These are phyloP conservation scores for Chaitophorus viminalis DNA, from an alignment of 2,888 invertebrate species.

Conservation along the genomic window DNA sequence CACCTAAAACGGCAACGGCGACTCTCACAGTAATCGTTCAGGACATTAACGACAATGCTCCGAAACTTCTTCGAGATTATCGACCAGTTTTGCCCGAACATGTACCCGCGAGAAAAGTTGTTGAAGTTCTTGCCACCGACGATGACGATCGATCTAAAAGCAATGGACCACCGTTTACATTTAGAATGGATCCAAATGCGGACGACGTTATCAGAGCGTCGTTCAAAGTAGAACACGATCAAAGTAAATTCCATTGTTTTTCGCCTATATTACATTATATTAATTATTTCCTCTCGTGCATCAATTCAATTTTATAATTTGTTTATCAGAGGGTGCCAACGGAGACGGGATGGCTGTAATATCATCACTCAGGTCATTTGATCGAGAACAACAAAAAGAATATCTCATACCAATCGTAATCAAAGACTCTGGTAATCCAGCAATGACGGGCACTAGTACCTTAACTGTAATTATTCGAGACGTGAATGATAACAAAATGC, in stretches of 20 bases:
- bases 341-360: conserved; percentile 98
- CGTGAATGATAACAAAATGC: conserved; percentile 98
- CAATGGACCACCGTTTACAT: conserved; percentile 96
- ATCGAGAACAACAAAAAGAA: conserved; percentile 95
- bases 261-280: neutral
- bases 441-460: conserved; percentile 95
- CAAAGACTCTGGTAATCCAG: conserved; percentile 95
- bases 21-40: conserved; percentile 93
- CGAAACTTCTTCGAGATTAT: conserved; percentile 91
- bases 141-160: conserved; percentile 94
- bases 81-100: conserved; percentile 93
- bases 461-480: conserved; percentile 97
- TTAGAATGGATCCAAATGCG: conserved; percentile 91
- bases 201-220: conserved; percentile 93
- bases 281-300: neutral
- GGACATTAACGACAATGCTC: conserved; percentile 95
- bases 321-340: conserved; percentile 83
- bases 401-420: conserved; percentile 97
- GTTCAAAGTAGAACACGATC: conserved; percentile 96
- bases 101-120: conserved; percentile 88
- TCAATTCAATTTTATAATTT: neutral
- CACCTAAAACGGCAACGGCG: conserved; percentile 92
- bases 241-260: conserved; percentile 75
- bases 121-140: conserved; percentile 92
- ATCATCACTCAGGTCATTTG: conserved; percentile 91